Evolutionary conservation across 2,113 vertebrate species (phyloP), one percentile per base, ranked within the genome.

Genomic region (Burhinus oedicnemus): DNA sequence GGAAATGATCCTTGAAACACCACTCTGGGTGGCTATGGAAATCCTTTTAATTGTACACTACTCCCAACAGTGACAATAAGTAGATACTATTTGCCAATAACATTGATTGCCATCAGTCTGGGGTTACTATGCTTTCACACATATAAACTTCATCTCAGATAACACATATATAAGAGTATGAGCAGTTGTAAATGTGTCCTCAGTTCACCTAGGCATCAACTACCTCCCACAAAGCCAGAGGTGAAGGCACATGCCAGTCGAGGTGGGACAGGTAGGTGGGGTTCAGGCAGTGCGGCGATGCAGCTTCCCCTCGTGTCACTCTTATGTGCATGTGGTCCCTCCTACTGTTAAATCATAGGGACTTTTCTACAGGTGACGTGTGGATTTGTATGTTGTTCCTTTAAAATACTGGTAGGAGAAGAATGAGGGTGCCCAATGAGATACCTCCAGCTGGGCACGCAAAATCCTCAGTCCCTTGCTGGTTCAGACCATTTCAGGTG

Each of bases 1-100:
- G 95, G 95, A 97, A 98, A 97, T 97, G 97, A 94, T 79, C 96
- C 98, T 96, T 96, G 95, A 97, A 95, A 92, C 68, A 62, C 49
- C 87, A 71, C 91, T 94, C 93, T 88, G 85, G 64, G 80, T 83
- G 49, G 64, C 83, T 94, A 18, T 76, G 96, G 95, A 96, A 97
- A 94, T 92, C 83, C 79, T 95, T 70, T 79, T 68, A 74, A 80
- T 36, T 84, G 81, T 57, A 84, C 45, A 9, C 91, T 89, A 34
- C 64, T 96, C 72, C 22, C 47, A 90, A 36, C 36, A 89, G 87
- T 87, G 95, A 94, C 88, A 95, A 12, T 51, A 74, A 74, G 51
- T 23, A 62, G 79, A 80, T 75, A 62, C 42, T 83, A 30, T 84
- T 95, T 91, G 75, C 84, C 84, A 94, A 58, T 93, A 78, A 83